These are phyloP conservation scores for Zaprionus camerounensis DNA, from an alignment of 1,140 invertebrate species.

Conservation along the genomic window DNA sequence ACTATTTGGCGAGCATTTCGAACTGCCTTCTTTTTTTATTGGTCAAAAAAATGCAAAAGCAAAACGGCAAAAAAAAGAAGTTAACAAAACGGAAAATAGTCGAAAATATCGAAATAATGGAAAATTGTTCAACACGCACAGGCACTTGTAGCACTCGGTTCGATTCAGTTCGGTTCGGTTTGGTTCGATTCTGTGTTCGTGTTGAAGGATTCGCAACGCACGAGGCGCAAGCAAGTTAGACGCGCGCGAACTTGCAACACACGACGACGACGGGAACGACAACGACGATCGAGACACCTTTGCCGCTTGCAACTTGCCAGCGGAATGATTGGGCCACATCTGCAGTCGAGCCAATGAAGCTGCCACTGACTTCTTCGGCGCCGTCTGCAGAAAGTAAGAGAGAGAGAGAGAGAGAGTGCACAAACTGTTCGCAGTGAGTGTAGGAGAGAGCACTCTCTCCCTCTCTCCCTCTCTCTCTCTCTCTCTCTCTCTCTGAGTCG, in stretches of 20 bases:
- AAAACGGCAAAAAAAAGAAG: slow-evolving; percentile 18
- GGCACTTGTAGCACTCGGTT: neutral
- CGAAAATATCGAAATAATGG: neutral
- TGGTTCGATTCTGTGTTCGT: neutral
- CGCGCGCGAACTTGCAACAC: slow-evolving; percentile 33
- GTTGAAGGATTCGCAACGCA: slow-evolving; percentile 30
- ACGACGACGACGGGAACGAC: neutral
- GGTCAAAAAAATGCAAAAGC: slow-evolving; percentile 11
- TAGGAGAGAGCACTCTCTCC: slow-evolving; percentile 6
- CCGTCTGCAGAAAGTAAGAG: neutral
- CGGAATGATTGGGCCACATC: slow-evolving; percentile 77
- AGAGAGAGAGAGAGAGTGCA: neutral
- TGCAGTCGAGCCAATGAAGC: slow-evolving; percentile 55
- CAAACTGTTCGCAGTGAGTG: slow-evolving; percentile 24
- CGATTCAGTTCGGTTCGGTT: neutral
- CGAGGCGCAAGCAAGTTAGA: neutral
- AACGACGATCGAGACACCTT: slow-evolving; percentile 52
- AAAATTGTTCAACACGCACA: neutral
- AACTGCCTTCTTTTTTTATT: neutral
- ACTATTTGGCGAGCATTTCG: slow-evolving; percentile 8
- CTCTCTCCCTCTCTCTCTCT: slow-evolving; percentile 2
- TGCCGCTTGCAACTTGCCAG: slow-evolving; percentile 69
- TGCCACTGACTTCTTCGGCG: slow-evolving; percentile 23
- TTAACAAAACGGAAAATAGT: slow-evolving; percentile 5
- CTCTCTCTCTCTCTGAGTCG: neutral